phyloP scores from a whole-genome alignment of 2,797 vertebrate species.

The Sebastes minor region DNA sequence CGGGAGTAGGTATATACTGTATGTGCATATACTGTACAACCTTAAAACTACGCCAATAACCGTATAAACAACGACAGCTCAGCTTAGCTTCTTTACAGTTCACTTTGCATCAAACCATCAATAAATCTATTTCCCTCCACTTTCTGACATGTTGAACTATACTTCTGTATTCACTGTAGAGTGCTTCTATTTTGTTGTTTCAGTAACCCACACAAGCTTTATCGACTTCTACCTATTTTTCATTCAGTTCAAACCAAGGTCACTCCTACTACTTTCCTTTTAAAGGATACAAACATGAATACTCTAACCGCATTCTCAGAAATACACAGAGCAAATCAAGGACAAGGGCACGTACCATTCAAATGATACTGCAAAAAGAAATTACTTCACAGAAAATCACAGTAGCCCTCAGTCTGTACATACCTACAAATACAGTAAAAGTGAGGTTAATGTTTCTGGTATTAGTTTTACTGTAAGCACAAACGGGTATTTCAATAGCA shows the following conservation, averaged over 20 bases:
- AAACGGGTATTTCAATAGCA: conserved; percentile 7
- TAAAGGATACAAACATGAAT: not conserved
- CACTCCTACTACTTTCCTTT: conserved; percentile 47
- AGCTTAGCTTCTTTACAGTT: not conserved
- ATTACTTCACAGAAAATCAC: not conserved
- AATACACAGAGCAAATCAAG: not conserved
- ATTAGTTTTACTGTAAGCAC: conserved; percentile 20
- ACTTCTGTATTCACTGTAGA: not conserved
- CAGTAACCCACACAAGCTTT: conserved; percentile 11
- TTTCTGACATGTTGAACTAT: not conserved
- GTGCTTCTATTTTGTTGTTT: not conserved
- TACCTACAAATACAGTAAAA: not conserved
- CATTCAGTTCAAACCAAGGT: conserved; percentile 34
- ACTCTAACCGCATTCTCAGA: not conserved
- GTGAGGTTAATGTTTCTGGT: not conserved
- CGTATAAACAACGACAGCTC: not conserved
- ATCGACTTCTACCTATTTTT: not conserved
- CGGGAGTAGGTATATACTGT: not conserved
- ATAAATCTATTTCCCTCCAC: not conserved
- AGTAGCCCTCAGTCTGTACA: not conserved
- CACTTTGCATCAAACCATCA: not conserved
- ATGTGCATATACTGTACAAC: not conserved
- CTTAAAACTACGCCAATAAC: not conserved
- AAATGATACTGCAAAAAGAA: not conserved
- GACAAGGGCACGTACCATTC: not conserved